phyloP scores from a whole-genome alignment of 2,113 vertebrate genomes.

The Aptenodytes forsteri region DNA sequence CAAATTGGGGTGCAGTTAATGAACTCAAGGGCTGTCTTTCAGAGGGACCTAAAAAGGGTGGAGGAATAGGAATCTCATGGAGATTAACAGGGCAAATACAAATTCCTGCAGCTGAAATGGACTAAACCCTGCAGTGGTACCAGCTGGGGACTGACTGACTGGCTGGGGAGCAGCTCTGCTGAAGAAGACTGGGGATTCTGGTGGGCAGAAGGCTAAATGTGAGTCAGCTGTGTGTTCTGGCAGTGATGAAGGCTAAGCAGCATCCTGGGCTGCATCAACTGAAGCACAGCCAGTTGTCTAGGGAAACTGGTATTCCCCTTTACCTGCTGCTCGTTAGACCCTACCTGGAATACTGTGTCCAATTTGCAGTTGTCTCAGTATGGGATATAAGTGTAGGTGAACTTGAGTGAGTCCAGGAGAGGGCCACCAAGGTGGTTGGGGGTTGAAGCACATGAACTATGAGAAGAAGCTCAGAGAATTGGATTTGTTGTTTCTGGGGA shows the following conservation, averaged over 20 bases:
- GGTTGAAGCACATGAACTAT: background rate
- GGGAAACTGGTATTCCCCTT: background rate
- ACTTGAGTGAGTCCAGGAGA: background rate
- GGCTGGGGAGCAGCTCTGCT: background rate
- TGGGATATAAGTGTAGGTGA: background rate
- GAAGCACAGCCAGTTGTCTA: background rate
- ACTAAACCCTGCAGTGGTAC: background rate
- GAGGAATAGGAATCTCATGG: background rate
- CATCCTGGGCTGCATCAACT: background rate
- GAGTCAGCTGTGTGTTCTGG: background rate
- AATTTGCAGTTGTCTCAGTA: background rate
- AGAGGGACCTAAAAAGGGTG: background rate
- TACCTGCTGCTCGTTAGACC: background rate
- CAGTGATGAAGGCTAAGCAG: background rate
- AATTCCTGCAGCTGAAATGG: background rate
- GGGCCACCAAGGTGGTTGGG: background rate
- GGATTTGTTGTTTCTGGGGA: background rate
- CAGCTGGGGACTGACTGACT: background rate
- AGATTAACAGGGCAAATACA: background rate
- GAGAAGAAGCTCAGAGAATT: background rate
- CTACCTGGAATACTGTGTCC: background rate
- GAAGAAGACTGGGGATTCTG: background rate
- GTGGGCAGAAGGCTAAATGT: background rate
- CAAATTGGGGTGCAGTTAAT: too few relatives aligned
- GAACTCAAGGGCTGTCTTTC: background rate